A percentile compares a stretch with the other conserved stretches of the same genome.
These are phyloP conservation scores for Streptopelia turtur DNA, from an alignment of 2,797 vertebrate genomes.

Conservation along the genomic window DNA sequence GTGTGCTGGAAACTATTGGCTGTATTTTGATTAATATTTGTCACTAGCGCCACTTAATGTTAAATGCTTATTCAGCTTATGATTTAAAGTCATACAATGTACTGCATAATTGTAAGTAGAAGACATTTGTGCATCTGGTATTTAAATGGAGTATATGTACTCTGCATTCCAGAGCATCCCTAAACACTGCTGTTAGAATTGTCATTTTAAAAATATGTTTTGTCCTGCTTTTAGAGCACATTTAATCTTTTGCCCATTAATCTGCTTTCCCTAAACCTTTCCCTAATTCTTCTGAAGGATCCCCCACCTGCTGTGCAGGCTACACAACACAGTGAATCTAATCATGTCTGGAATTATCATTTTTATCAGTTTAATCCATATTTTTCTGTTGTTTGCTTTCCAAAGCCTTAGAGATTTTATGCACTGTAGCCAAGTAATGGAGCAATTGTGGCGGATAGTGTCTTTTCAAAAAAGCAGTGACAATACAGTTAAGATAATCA, in stretches of 20 bases:
- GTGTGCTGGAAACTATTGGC: not conserved
- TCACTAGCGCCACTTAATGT: constrained; percentile 61
- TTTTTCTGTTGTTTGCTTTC: constrained; percentile 75
- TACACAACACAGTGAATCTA: constrained; percentile 77
- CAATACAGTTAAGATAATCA: constrained; percentile 67
- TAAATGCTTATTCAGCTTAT: constrained; percentile 55
- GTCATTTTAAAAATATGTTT: constrained; percentile 79
- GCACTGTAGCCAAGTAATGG: constrained; percentile 60
- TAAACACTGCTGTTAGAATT: constrained; percentile 67
- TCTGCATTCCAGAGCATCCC: constrained; percentile 54
- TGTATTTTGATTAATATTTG: constrained; percentile 61
- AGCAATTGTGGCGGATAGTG: constrained; percentile 60
- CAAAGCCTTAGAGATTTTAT: constrained; percentile 61
- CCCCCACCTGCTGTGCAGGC: constrained; percentile 76
- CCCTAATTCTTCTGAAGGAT: constrained; percentile 80
- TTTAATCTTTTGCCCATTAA: constrained; percentile 80
- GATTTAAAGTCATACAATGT: constrained; percentile 46
- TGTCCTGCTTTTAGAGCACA: constrained; percentile 76
- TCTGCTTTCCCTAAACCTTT: constrained; percentile 82
- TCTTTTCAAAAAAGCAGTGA: constrained; percentile 38
- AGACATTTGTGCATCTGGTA: constrained; percentile 49
- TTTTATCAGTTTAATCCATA: constrained; percentile 80
- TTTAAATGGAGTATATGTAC: constrained; percentile 62
- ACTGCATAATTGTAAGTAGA: constrained; percentile 22
- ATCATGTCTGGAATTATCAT: constrained; percentile 78